Percentiles rank a stretch among this genome's conserved stretches.
Conservation (phyloP, 2,888 invertebrate genomes). For the Heliothis peltigera region DNA sequence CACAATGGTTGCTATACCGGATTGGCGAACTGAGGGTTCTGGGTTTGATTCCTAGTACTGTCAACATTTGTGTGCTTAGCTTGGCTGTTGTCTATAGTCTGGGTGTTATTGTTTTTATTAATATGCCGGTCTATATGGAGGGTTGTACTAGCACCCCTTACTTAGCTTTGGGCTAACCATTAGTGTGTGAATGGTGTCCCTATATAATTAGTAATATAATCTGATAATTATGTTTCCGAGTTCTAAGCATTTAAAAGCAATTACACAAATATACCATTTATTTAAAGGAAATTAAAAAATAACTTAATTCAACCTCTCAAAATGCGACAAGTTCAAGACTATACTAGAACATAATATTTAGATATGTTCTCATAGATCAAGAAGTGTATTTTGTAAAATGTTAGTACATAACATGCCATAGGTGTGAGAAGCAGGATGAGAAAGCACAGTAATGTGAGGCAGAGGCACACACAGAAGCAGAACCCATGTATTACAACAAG, state of each 20-base stretch:
- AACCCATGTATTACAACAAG: constrained; percentile 65
- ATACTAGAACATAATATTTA: constrained; percentile 56
- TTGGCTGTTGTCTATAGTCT: too few species aligned
- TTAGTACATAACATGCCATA: constrained; percentile 71
- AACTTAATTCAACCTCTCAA: constrained; percentile 6
- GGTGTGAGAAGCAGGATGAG: constrained; percentile 68
- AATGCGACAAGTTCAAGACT: constrained; percentile 11
- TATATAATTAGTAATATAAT: too few species aligned
- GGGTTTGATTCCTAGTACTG: too few species aligned
- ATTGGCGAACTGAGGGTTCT: too few species aligned
- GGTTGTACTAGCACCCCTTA: too few species aligned
- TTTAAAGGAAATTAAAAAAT: constrained; percentile 38
- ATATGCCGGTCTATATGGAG: too few species aligned
- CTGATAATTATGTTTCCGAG: constrained; percentile 1
- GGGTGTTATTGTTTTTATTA: too few species aligned
- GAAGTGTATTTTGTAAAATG: constrained; percentile 64
- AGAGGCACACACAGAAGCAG: constrained; percentile 63
- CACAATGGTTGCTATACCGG: too few species aligned
- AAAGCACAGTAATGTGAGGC: constrained; percentile 52
- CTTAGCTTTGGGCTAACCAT: too few species aligned
- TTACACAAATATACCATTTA: constrained; percentile 46
- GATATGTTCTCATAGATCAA: constrained; percentile 64
- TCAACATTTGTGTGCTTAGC: too few species aligned
- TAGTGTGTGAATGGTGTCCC: too few species aligned
- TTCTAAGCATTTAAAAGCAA: constrained; percentile 52